Conservation (phyloP, 1,140 invertebrate genomes). For the Nomia melanderi region DNA sequence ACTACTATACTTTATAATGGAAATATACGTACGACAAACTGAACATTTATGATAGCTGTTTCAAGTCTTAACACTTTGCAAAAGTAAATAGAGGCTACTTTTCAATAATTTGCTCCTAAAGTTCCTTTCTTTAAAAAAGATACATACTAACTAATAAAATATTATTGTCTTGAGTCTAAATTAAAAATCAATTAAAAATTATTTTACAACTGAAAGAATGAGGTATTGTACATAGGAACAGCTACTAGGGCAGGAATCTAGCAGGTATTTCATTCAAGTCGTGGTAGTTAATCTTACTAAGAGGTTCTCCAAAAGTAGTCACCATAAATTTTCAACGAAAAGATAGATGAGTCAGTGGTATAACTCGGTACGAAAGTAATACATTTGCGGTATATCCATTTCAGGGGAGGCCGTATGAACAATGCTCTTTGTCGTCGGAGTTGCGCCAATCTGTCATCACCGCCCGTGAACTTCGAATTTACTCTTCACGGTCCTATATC, state of each 20-base stretch:
- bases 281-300: constrained; percentile 39
- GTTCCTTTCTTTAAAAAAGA: no score
- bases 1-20: no score
- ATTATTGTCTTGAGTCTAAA: no score
- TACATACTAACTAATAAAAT: no score
- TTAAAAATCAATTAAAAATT: no score
- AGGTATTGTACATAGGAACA: not conserved
- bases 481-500: no score
- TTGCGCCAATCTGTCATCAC: constrained; percentile 24
- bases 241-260: not conserved
- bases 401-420: constrained; percentile 20
- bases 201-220: no score
- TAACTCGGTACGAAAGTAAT: constrained; percentile 18
- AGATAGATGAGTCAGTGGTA: constrained; percentile 26
- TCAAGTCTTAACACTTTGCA: no score
- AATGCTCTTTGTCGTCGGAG: constrained; percentile 33
- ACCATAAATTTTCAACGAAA: constrained; percentile 39
- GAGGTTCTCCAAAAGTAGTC: constrained; percentile 11
- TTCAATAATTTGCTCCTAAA: no score
- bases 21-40: no score
- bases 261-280: not conserved
- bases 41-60: no score
- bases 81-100: no score
- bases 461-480: constrained; percentile 33
- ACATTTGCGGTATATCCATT: constrained; percentile 6